Evolutionary conservation across 2,797 vertebrate species (phyloP).

Genomic region (Cossypha niveicapilla): DNA sequence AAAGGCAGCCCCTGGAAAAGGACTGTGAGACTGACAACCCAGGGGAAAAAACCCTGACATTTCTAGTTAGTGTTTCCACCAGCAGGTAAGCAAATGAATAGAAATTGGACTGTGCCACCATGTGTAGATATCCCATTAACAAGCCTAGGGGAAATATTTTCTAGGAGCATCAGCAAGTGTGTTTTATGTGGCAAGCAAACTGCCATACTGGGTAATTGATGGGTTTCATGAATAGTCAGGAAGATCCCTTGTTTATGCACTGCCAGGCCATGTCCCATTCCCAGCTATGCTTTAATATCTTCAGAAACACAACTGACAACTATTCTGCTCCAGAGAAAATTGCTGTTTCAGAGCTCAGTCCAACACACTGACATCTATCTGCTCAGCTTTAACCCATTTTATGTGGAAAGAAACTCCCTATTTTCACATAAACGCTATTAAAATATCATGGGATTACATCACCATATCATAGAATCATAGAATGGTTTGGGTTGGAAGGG

Average conservation of each 20-base stretch:
- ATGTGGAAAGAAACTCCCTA: not conserved
- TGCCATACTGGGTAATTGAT: not conserved
- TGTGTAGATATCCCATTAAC: not conserved
- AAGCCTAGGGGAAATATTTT: conserved; percentile 12
- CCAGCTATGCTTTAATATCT: not conserved
- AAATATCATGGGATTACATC: not conserved
- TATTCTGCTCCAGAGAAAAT: not conserved
- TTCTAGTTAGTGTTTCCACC: conserved; percentile 1
- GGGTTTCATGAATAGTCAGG: not conserved
- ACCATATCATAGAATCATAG: not conserved
- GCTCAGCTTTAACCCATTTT: not conserved
- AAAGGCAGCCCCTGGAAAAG: not conserved
- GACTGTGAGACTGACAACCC: not conserved
- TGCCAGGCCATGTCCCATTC: not conserved
- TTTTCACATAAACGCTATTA: not conserved
- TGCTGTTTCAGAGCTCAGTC: not conserved
- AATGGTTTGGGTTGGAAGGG: not conserved
- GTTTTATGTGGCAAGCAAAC: not conserved
- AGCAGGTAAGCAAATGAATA: conserved; percentile 25
- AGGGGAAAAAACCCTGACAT: conserved; percentile 16
- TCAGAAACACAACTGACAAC: not conserved
- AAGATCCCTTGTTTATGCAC: not conserved
- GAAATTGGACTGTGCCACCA: conserved; percentile 11
- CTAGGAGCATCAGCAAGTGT: not conserved
- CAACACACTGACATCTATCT: not conserved